Percentiles rank a stretch among this genome's conserved stretches.
Conservation (phyloP, 2,888 invertebrate species). For the Napeogenes inachia region DNA sequence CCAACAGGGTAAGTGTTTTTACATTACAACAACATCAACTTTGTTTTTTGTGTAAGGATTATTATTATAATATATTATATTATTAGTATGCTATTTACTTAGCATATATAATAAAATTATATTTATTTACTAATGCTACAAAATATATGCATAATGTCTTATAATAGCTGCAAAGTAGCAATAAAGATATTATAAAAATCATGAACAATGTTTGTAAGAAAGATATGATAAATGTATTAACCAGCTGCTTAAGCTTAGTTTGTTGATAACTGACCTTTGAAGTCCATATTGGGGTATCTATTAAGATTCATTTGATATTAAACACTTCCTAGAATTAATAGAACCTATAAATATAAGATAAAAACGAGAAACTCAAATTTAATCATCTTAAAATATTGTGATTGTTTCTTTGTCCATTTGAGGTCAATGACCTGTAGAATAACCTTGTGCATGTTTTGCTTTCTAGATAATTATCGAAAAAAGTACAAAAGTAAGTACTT, state of each 20-base stretch:
- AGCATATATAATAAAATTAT: too few relatives aligned
- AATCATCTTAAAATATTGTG: background rate
- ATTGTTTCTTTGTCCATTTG: conserved; percentile 4
- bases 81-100: too few relatives aligned
- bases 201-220: too few relatives aligned
- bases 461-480: conserved; percentile 13
- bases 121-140: too few relatives aligned
- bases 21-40: too few relatives aligned
- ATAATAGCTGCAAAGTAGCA: too few relatives aligned
- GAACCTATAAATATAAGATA: conserved; percentile 1
- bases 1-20: conserved; percentile 82
- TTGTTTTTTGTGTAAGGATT: too few relatives aligned
- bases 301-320: conserved; percentile 19
- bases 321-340: conserved; percentile 21
- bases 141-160: too few relatives aligned
- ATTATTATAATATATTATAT: too few relatives aligned
- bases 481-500: conserved; percentile 8
- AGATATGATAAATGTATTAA: background rate
- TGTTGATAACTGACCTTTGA: conserved; percentile 21
- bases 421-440: conserved; percentile 26
- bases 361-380: conserved; percentile 1
- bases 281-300: conserved; percentile 14
- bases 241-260: background rate
- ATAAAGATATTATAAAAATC: too few relatives aligned
- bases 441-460: conserved; percentile 17